Evolutionary conservation across 1,140 invertebrate species (phyloP), one percentile per base, ranked within the genome.

Genomic region (Drosophila mauritiana): DNA sequence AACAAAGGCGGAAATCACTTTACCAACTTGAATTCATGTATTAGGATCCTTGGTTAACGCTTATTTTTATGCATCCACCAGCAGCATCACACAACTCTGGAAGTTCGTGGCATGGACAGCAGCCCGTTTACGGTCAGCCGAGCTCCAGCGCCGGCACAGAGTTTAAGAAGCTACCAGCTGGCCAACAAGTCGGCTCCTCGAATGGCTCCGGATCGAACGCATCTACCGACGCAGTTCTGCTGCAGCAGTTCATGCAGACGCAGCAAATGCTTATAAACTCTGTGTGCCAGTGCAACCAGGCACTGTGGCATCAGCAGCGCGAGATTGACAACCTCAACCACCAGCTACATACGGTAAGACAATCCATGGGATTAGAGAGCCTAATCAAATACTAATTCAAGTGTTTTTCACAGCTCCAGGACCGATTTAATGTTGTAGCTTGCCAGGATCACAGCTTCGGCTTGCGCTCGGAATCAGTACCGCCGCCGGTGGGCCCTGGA

Each of bases 221-320:
- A 1, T 69, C 83, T 5, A 75, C 68, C n/a, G 85, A 90, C 31
- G 64, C 80, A 8, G 86, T 94, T 58, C 70, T 94, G 34, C 69
- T 94, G 59, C 92, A 93, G 43, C 94, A 94, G 55, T 93, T 94
- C 75, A 92, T 93, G 64, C 94, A 94, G 78, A 94, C 94, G 17
- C 93, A 95, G 55, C 94, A 95, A 83, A 93, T 95, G 89, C 93
- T 95, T 65, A 93, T 94, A 3, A 93, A 94, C 52, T 94, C 94
- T 1, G 92, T 95, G 36, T 94, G 94, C 73, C 94, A 95, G 59
- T 95, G 94, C 73, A 95, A 94, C 86, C 94, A 95, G 78, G 88
- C 95, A 4, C 79, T 95, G 25, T 94, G 94, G 93, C 84, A 94
- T 49, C 94, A 95, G 54, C 94, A 95, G 73, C 86, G 94, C 2